Evolutionary conservation across 2,888 invertebrate genomes (phyloP).

Genomic region (Mythimna ferrago): DNA sequence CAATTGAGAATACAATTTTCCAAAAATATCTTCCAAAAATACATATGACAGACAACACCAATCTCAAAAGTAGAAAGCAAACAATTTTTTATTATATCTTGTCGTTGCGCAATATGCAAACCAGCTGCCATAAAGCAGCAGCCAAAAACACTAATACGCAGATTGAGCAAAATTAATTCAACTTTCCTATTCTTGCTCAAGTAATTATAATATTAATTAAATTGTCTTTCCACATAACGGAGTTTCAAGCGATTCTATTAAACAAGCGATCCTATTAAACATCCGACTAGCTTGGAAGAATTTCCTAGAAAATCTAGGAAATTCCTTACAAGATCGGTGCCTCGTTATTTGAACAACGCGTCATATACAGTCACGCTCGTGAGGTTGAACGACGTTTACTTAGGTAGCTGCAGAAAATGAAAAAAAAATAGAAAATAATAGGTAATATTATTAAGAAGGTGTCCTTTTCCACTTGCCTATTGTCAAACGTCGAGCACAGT

Average conservation of each 20-base stretch:
- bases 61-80: not conserved
- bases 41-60: not conserved
- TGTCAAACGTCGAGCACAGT: too few species aligned
- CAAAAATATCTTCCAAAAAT: too few species aligned
- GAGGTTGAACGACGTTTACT: constrained; percentile 27
- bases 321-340: constrained; percentile 13
- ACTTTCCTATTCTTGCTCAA: constrained; percentile 45
- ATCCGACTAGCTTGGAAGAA: constrained; percentile 28
- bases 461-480: too few species aligned
- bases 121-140: constrained; percentile 33
- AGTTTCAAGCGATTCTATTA: constrained; percentile 48
- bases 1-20: too few species aligned
- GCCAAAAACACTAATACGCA: constrained; percentile 53
- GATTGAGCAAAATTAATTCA: constrained; percentile 56
- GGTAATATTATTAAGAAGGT: too few species aligned
- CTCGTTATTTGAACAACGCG: constrained; percentile 55
- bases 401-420: constrained; percentile 13
- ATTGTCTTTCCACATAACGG: constrained; percentile 56
- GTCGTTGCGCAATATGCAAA: constrained; percentile 37
- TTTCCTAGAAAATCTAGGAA: constrained; percentile 24
- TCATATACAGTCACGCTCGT: constrained; percentile 36
- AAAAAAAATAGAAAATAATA: not conserved
- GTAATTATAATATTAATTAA: constrained; percentile 63
- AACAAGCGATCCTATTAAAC: constrained; percentile 18
- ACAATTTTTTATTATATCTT: constrained; percentile 14